These are phyloP conservation scores for Tiaroga cobitis DNA, from an alignment of 2,797 vertebrate genomes.

Conservation along the genomic window DNA sequence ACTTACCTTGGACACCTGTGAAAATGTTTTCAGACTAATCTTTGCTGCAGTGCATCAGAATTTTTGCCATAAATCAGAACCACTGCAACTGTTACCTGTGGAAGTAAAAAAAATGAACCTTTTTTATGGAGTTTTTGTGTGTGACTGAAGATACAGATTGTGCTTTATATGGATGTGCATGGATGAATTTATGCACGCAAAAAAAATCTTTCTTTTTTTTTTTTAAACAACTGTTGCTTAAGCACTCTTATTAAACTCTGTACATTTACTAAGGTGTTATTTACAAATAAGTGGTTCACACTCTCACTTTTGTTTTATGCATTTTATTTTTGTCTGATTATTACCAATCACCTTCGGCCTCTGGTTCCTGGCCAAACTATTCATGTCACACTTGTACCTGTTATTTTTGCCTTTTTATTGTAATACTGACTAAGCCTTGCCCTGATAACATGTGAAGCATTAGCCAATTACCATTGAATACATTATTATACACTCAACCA, in stretches of 20 bases:
- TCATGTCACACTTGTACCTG: background rate
- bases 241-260: slow-evolving; percentile 57
- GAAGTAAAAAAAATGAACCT: background rate
- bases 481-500: background rate
- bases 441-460: background rate
- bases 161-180: slow-evolving; percentile 44
- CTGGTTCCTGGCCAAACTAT: background rate
- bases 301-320: slow-evolving; percentile 34
- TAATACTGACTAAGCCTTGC: background rate
- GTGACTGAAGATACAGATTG: slow-evolving; percentile 26
- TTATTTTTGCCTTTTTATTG: slow-evolving; percentile 7
- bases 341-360: background rate
- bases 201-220: slow-evolving; percentile 43
- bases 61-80: slow-evolving; percentile 12
- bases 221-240: slow-evolving; percentile 47
- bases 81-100: slow-evolving; percentile 4
- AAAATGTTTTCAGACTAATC: slow-evolving; percentile 21
- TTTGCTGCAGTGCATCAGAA: slow-evolving; percentile 34
- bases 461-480: background rate
- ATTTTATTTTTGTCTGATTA: slow-evolving; percentile 22
- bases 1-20: slow-evolving; percentile 19
- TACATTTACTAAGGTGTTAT: no score
- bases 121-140: slow-evolving; percentile 19
- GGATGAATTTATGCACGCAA: slow-evolving; percentile 32
- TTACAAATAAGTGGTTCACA: no score